Percentiles rank a stretch among this genome's conserved stretches.
Conservation (phyloP, 2,888 invertebrate genomes). For the Campopleginae sp. region DNA sequence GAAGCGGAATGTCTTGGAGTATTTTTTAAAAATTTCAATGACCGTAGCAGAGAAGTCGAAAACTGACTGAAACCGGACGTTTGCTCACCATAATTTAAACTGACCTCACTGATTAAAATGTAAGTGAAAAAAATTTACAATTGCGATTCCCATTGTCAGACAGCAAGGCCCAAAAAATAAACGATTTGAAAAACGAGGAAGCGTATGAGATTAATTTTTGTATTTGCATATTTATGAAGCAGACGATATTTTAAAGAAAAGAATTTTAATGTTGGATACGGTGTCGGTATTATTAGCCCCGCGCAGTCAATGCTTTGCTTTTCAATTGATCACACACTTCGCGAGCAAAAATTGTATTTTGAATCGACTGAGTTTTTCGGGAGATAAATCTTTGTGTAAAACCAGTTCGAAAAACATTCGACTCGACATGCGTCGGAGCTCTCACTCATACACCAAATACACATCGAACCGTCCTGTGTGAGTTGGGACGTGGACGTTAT, state of each 20-base stretch:
- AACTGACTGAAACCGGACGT: not conserved
- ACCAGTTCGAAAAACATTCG: slow-evolving; percentile 55
- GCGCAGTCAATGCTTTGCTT: not conserved
- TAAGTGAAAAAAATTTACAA: slow-evolving; percentile 43
- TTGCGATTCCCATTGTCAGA: slow-evolving; percentile 39
- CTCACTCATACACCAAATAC: not conserved
- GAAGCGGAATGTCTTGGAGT: not conserved
- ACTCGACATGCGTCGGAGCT: not conserved
- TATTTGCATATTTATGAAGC: slow-evolving; percentile 1
- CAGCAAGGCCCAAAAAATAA: slow-evolving; percentile 1
- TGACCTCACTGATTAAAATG: slow-evolving; percentile 47
- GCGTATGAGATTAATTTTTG: not conserved
- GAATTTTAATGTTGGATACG: not conserved
- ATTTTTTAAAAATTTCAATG: not conserved
- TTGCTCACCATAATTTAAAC: not conserved
- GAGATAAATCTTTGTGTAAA: slow-evolving; percentile 25
- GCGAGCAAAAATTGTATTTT: not conserved
- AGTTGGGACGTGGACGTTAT: slow-evolving; percentile 39
- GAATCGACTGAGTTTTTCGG: not conserved
- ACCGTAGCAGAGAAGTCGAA: not conserved
- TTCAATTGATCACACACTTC: slow-evolving; percentile 1
- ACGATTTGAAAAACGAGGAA: not conserved
- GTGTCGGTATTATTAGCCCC: not conserved
- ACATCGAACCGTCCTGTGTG: slow-evolving; percentile 7
- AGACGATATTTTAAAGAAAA: not conserved